Evolutionary conservation across 53 echinoderm and acorn worm genomes (phyloP).

Genomic region (Mesocentrotus franciscanus): DNA sequence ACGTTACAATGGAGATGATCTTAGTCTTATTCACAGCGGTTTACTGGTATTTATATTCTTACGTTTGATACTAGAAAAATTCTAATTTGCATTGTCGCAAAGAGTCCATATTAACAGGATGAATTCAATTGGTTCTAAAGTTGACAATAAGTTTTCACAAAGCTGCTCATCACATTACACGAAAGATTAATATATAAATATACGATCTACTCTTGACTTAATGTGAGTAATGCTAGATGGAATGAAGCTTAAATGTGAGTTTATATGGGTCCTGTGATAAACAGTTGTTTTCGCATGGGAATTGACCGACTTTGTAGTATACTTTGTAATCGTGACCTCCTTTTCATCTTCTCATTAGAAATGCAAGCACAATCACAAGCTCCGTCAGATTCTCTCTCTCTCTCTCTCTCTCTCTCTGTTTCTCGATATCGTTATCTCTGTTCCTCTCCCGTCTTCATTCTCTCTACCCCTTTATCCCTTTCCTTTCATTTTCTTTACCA

Average conservation of each 20-base stretch:
- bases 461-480: neutral
- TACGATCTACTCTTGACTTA: neutral
- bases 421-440: too few species aligned
- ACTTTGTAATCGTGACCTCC: neutral
- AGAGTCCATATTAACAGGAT: too few species aligned
- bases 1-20: too few species aligned
- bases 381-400: conserved; percentile 35
- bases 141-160: too few species aligned
- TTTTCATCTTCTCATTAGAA: neutral
- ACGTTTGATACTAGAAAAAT: too few species aligned
- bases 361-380: neutral
- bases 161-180: too few species aligned
- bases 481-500: neutral
- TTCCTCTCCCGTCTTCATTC: neutral
- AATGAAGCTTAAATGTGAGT: neutral
- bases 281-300: neutral
- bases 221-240: neutral
- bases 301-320: neutral
- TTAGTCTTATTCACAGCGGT: too few species aligned
- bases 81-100: too few species aligned
- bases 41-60: too few species aligned
- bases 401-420: neutral
- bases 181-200: too few species aligned
- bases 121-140: too few species aligned
- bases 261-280: neutral